Conservation (phyloP, 1,140 invertebrate species). For the Drosophila rhopaloa region DNA sequence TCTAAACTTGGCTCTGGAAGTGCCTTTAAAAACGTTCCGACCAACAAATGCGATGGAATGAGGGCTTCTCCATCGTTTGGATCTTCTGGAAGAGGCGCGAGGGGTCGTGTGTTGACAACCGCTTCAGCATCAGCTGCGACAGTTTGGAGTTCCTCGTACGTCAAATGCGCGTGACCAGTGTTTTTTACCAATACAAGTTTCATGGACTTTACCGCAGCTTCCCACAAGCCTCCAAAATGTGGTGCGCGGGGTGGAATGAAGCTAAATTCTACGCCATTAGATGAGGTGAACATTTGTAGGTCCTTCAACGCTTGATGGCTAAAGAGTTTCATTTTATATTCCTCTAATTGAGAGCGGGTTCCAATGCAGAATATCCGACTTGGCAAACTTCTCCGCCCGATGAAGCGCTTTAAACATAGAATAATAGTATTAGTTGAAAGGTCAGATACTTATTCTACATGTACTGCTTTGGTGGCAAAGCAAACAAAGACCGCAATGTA, state of each 20-base stretch:
- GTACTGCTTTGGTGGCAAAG: neutral
- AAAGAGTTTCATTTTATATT: too few species aligned
- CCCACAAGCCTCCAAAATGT: neutral
- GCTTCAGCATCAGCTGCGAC: neutral
- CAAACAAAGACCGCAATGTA: neutral
- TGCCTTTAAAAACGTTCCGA: too few species aligned
- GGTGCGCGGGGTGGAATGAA: neutral
- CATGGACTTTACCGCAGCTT: too few species aligned
- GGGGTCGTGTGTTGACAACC: too few species aligned
- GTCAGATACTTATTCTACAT: neutral
- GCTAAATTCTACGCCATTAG: neutral
- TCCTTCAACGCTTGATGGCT: neutral
- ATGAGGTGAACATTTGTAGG: neutral
- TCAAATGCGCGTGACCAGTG: too few species aligned
- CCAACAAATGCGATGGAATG: too few species aligned
- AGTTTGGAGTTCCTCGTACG: too few species aligned
- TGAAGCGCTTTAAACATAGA: neutral
- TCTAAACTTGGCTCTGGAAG: too few species aligned
- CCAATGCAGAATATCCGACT: neutral
- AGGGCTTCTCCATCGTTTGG: too few species aligned
- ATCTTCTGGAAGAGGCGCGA: too few species aligned
- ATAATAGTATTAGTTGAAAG: neutral
- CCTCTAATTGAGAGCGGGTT: neutral
- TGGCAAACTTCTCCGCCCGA: neutral
- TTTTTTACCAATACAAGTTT: too few species aligned